These are phyloP conservation scores for Netelia melanura DNA, from an alignment of 2,888 invertebrate genomes.

Conservation along the genomic window DNA sequence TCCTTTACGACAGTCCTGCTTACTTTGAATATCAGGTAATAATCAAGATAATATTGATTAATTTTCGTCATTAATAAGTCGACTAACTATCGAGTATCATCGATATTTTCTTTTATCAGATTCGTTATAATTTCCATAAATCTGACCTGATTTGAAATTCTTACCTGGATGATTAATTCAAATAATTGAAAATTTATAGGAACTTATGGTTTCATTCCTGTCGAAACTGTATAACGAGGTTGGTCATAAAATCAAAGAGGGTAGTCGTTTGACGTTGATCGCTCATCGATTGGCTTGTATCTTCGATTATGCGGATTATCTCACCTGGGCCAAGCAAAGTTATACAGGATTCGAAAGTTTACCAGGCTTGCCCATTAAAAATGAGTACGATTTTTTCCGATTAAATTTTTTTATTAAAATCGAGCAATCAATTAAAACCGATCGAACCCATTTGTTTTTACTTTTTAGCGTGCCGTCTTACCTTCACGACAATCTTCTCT, in stretches of 20 bases:
- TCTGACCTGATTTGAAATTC: background rate
- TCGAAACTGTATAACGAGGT: conserved; percentile 75
- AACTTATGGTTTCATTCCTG: conserved; percentile 75
- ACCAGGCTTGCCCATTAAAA: conserved; percentile 57
- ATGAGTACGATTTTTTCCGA: conserved; percentile 53
- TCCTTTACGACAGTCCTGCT: conserved; percentile 77
- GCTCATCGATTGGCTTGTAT: conserved; percentile 76
- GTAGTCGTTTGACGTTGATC: conserved; percentile 74
- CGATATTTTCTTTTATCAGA: background rate
- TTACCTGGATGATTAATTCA: background rate
- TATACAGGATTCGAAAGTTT: conserved; percentile 64
- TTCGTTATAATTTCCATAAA: too few species aligned
- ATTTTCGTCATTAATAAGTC: background rate
- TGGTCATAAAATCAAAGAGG: conserved; percentile 70
- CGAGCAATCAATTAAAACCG: too few species aligned
- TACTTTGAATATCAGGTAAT: conserved; percentile 80
- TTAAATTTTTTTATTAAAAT: background rate
- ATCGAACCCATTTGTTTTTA: background rate
- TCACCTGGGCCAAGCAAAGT: conserved; percentile 74
- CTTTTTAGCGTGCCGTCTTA: conserved; percentile 75
- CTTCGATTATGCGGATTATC: conserved; percentile 76
- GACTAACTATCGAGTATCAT: background rate
- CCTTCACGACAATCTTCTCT: conserved; percentile 76
- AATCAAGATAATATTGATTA: too few species aligned
- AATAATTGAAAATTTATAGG: conserved; percentile 70